Evolutionary conservation across 35 echinoderm and acorn worm species (phyloP).

Genomic region (Acanthaster planci): DNA sequence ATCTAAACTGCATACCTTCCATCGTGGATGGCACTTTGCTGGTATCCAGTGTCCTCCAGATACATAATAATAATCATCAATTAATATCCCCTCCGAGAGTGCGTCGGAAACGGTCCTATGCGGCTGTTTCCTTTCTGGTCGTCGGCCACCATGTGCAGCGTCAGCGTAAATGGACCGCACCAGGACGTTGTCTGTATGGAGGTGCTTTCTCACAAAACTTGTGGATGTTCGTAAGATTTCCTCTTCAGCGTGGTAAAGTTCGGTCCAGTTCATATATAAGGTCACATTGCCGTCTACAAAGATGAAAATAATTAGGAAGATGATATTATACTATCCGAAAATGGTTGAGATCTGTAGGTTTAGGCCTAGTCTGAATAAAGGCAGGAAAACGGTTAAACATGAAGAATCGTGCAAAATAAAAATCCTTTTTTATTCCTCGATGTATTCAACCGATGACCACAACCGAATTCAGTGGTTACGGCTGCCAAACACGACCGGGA

Average conservation of each 20-base stretch:
- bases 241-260: constrained; percentile 39
- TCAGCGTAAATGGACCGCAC: constrained; percentile 16
- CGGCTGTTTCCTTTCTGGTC: not conserved
- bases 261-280: constrained; percentile 38
- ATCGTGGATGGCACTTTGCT: constrained; percentile 67
- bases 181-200: not conserved
- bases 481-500: too few relatives aligned
- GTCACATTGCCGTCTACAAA: constrained; percentile 49
- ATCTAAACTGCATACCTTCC: constrained; percentile 66
- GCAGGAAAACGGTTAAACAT: too few relatives aligned
- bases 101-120: not conserved
- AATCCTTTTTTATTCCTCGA: too few relatives aligned
- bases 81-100: constrained; percentile 16
- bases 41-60: constrained; percentile 95
- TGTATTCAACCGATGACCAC: too few relatives aligned
- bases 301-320: not conserved
- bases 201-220: constrained; percentile 11
- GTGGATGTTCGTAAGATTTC: constrained; percentile 38
- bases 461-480: too few relatives aligned
- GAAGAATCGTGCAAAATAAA: too few relatives aligned
- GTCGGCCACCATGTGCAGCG: not conserved
- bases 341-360: too few relatives aligned
- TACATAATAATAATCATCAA: constrained; percentile 76
- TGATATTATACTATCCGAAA: too few relatives aligned
- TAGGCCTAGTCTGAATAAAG: too few relatives aligned